Evolutionary conservation across 1,140 invertebrate species (phyloP).

Genomic region (Popillia japonica): DNA sequence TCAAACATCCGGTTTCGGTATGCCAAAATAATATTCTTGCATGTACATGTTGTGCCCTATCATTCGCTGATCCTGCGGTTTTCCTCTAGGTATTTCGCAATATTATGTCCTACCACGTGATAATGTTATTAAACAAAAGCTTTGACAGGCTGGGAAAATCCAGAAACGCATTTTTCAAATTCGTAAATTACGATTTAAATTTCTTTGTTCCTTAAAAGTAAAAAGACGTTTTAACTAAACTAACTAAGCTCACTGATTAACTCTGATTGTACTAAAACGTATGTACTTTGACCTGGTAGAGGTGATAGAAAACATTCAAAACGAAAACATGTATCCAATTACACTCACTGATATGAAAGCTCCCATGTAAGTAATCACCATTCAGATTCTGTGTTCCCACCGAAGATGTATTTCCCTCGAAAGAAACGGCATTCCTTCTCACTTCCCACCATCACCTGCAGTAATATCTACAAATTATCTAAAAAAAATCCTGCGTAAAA

Average conservation of each 20-base stretch:
- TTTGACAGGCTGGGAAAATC: no score
- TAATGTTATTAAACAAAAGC: slow-evolving; percentile 17
- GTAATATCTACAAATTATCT: not conserved
- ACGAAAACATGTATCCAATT: not conserved
- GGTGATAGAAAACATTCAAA: not conserved
- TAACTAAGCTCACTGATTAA: no score
- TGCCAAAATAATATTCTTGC: slow-evolving; percentile 42
- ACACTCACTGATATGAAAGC: slow-evolving; percentile 3
- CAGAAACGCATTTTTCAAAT: no score
- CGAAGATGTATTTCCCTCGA: not conserved
- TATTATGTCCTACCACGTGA: slow-evolving; percentile 53
- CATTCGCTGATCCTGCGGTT: no score
- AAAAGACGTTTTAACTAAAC: no score
- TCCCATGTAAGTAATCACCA: not conserved
- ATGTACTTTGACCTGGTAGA: no score
- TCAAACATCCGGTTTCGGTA: slow-evolving; percentile 40
- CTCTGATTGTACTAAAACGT: no score
- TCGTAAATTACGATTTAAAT: no score
- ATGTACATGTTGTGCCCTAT: no score
- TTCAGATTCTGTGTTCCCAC: not conserved
- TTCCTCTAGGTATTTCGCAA: slow-evolving; percentile 56
- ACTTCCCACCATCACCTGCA: not conserved
- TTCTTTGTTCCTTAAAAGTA: no score
- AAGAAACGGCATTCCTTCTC: not conserved
- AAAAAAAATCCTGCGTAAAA: not conserved